Base-by-base conservation (phyloP, 2,888 invertebrate species). In the Drosophila rellima region DNA sequence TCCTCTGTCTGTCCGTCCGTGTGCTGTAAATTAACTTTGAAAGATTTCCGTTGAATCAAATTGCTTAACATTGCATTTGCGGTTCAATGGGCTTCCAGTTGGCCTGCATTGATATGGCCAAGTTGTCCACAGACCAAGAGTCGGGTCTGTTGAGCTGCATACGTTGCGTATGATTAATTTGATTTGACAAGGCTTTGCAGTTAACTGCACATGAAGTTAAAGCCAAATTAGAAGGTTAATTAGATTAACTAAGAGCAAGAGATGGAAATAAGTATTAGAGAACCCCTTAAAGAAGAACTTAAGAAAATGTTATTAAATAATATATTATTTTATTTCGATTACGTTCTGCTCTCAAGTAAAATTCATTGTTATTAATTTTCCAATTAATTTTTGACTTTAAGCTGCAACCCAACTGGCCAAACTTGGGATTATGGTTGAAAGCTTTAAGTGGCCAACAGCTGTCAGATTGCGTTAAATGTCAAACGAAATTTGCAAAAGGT, bases 1-100 rank as follows among this genome's bases (percentile, higher is more conserved):
- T 31, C n/a, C 15, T 18, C 2, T 8, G 44, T 50, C 69, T 73
- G 42, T 1, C 44, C 71, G 69, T 39, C 75, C 67, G 72, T 74
- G 65, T 84, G 82, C 78, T 77, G 82, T 82, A 85, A 85, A 83
- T 83, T 85, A 83, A 79, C 85, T 82, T 79, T 81, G 65, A 81
- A 81, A 85, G 85, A 83, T 85, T 82, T 83, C 68, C 70, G 68
- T 68, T 70, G 56, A 60, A 81, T 70, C 64, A 73, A 71, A 77
- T 79, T 77, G 81, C 63, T 82, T 79, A 84, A 80, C 82, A 77
- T 74, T 73, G 78, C 74, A 74, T 72, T 77, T 80, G 69, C 77
- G 81, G 81, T 82, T 82, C 82, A 85, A 52, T 85, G 74, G 44
- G 63, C 57, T 65, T 73, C 50, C 65, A 52, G 55, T 35, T 29